Evolutionary conservation across 2,113 vertebrate genomes (phyloP).

Genomic region (Copsychus sechellarum): DNA sequence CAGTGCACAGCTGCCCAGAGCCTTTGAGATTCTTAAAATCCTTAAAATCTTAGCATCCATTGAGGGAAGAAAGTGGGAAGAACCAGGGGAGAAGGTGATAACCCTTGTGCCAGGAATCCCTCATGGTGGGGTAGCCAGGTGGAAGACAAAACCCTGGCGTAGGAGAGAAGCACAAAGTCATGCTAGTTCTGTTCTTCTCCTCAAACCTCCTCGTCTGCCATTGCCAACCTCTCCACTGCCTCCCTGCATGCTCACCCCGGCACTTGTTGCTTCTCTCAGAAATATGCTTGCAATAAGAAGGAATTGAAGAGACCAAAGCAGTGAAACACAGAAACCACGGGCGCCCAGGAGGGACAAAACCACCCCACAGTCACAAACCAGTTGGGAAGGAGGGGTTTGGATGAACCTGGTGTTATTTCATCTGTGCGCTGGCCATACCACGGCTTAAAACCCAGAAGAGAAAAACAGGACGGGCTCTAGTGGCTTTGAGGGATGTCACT

Average conservation of each 20-base stretch:
- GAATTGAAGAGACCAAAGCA: not conserved
- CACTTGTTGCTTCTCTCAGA: not conserved
- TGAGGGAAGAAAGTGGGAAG: not conserved
- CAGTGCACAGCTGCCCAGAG: not conserved
- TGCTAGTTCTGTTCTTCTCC: not conserved
- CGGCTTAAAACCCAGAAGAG: not conserved
- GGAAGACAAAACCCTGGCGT: not conserved
- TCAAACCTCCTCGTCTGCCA: not conserved
- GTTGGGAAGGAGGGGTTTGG: not conserved
- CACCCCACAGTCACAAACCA: accelerated
- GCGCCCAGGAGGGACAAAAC: not conserved
- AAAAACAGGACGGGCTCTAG: not conserved
- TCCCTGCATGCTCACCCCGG: accelerated
- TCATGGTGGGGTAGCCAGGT: not conserved
- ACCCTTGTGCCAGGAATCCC: not conserved
- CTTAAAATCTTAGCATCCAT: not conserved
- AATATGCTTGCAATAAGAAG: not conserved
- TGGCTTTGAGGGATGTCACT: not conserved
- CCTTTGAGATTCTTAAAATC: not conserved
- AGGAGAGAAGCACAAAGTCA: accelerated
- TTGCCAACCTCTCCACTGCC: not conserved
- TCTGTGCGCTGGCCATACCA: not conserved
- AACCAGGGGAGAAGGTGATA: not conserved
- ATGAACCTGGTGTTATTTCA: not conserved
- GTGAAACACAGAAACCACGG: not conserved